phyloP scores from a whole-genome alignment of 2,797 vertebrate genomes.

The Hydrocynus forskahlii region DNA sequence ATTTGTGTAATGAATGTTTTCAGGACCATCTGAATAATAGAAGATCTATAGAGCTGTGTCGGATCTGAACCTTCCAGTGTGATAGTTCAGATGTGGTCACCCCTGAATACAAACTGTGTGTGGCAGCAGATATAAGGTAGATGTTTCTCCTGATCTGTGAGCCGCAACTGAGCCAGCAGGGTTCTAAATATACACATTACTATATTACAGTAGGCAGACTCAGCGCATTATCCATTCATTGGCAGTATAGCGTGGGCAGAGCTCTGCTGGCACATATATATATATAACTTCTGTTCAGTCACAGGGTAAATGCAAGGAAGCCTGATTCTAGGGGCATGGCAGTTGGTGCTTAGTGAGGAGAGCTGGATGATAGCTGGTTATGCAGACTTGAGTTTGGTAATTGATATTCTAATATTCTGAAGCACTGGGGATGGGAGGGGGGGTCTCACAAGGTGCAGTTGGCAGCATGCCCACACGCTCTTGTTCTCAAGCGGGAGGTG shows the following conservation, averaged over 20 bases:
- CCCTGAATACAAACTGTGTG: too few relatives aligned
- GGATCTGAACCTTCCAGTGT: too few relatives aligned
- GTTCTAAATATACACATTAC: too few relatives aligned
- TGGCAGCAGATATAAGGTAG: too few relatives aligned
- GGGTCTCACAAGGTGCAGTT: not conserved
- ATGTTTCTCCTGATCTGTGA: too few relatives aligned
- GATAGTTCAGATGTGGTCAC: too few relatives aligned
- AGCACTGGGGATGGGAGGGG: not conserved
- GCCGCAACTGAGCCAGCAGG: too few relatives aligned
- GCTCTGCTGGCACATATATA: too few relatives aligned
- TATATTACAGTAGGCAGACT: not conserved
- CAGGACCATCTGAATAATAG: too few relatives aligned
- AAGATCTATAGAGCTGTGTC: too few relatives aligned
- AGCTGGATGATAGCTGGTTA: not conserved
- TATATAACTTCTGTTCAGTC: too few relatives aligned
- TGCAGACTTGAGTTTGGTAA: not conserved
- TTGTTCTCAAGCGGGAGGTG: not conserved
- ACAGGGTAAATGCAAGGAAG: not conserved
- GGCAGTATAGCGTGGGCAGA: not conserved
- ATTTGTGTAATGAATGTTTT: too few relatives aligned
- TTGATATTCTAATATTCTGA: slow-evolving; percentile 12
- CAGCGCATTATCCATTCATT: not conserved
- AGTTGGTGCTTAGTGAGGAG: not conserved
- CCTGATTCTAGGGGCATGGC: not conserved
- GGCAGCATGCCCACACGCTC: not conserved